Base-by-base conservation (phyloP, 2,797 vertebrate species). In the Discoglossus pictus region DNA sequence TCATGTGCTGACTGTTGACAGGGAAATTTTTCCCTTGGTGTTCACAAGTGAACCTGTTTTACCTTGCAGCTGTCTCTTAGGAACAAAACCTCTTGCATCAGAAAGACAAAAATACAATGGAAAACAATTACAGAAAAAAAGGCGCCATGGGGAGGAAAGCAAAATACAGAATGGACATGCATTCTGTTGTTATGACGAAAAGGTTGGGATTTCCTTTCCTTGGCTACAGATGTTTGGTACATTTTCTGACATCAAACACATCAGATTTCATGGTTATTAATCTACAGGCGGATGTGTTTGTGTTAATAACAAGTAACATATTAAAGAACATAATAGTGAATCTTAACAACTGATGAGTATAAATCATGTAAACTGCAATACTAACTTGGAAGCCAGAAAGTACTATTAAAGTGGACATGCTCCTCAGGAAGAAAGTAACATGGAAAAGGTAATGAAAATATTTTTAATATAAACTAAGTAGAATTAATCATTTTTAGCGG, bases 41-140 rank as follows among this genome's bases (percentile, higher is more conserved):
- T 3, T 15, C 8, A 10, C 6, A 61, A 3, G 12, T 44, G 52
- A 42, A 62, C 58, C 56, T 62, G 67, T 69, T 50, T 62, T 46
- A 55, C 67, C 67, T 63, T 43, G 42, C 60, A 31, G 17, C 51
- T 56, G 67, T 70, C 60, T 63, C 67, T 39, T 63, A 25, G 67
- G 63, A 63, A 70, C 67, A 56, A 20, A 31, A 62, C 16, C 51
- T 40, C 67, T 63, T 70, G 67, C 59, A 63, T 70, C 67, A 70
- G 67, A 56, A 56, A 39, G 60, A 16, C 52, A 63, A 38, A 62
- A 56, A 63, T 70, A 63, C 60, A 63, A 69, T 70, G 67, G 67
- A 70, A 70, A 70, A 63, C 58, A 70, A 70, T 70, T 63, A 56
- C 23, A 21, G 2, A 39, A 35, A 23, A 25, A 20, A 42, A 42